Evolutionary conservation across 2,888 invertebrate species (phyloP).

Genomic region (Orthosia cruda): DNA sequence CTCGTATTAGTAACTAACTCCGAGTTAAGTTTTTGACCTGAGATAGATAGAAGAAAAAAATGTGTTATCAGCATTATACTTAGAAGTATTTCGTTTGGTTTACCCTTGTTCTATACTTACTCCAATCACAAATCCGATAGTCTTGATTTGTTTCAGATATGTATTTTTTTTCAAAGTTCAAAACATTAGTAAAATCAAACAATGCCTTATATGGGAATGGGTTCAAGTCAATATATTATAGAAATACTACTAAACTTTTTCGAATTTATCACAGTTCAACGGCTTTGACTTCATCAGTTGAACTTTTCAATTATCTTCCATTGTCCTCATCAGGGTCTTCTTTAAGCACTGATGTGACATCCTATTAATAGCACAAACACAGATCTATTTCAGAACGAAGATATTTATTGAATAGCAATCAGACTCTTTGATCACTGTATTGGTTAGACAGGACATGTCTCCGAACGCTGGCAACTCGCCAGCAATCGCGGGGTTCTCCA

Average conservation of each 20-base stretch:
- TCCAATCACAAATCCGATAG: no score
- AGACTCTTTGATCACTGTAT: conserved; percentile 48
- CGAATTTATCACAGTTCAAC: not conserved
- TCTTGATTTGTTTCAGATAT: no score
- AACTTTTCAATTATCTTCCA: not conserved
- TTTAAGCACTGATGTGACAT: not conserved
- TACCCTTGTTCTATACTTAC: no score
- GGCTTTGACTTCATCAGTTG: not conserved
- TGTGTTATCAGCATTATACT: not conserved
- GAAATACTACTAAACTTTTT: not conserved
- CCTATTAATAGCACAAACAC: conserved; percentile 19
- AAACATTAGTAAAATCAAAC: not conserved
- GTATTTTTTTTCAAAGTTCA: not conserved
- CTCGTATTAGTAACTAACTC: no score
- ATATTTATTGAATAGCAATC: conserved; percentile 46
- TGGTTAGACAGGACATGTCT: conserved; percentile 37
- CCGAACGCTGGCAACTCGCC: conserved; percentile 34
- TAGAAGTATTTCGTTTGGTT: not conserved
- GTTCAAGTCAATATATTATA: no score
- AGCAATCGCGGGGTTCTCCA: conserved; percentile 41
- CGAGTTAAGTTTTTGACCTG: no score
- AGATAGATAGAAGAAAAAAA: no score
- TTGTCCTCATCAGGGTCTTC: conserved; percentile 3
- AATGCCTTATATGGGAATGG: not conserved
- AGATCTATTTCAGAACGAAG: conserved; percentile 26